Evolutionary conservation across 2,113 vertebrate species (phyloP).

Genomic region (Engystomops pustulosus): DNA sequence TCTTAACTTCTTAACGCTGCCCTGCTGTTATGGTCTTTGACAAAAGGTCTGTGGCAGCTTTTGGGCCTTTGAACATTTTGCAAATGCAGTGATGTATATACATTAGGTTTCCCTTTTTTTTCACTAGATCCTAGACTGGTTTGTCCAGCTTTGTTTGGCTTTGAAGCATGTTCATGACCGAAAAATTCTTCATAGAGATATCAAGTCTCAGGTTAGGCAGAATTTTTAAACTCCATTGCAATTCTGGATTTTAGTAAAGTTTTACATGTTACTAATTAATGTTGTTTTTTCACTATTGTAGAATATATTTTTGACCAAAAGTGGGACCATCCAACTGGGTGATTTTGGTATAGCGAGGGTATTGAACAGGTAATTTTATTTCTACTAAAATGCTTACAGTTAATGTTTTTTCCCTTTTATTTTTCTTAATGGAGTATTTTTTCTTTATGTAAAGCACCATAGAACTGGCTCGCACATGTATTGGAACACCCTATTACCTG

Average conservation of each 20-base stretch:
- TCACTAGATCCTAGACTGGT: conserved; percentile 92
- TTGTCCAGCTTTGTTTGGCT: conserved; percentile 97
- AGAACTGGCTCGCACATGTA: conserved; percentile 94
- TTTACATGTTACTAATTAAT: not conserved
- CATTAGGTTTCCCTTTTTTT: not conserved
- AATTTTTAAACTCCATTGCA: not conserved
- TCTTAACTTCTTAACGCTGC: no score
- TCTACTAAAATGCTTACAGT: not conserved
- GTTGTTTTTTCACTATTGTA: conserved; percentile 60
- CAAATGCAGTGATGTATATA: no score
- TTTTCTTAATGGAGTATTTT: conserved; percentile 51
- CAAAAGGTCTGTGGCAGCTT: no score
- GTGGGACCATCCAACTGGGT: conserved; percentile 93
- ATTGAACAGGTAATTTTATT: conserved; percentile 85
- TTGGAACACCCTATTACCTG: conserved; percentile 96
- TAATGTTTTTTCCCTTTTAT: conserved; percentile 12
- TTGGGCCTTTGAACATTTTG: no score
- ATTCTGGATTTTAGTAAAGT: no score
- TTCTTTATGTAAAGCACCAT: conserved; percentile 80
- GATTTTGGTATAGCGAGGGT: conserved; percentile 98
- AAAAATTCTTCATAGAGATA: conserved; percentile 97
- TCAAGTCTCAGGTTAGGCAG: conserved; percentile 92
- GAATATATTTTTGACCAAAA: conserved; percentile 99
- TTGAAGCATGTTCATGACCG: conserved; percentile 94
- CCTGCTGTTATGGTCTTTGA: no score